These are phyloP conservation scores for Notolepis coatsorum DNA, from an alignment of 2,797 vertebrate species.

Conservation along the genomic window DNA sequence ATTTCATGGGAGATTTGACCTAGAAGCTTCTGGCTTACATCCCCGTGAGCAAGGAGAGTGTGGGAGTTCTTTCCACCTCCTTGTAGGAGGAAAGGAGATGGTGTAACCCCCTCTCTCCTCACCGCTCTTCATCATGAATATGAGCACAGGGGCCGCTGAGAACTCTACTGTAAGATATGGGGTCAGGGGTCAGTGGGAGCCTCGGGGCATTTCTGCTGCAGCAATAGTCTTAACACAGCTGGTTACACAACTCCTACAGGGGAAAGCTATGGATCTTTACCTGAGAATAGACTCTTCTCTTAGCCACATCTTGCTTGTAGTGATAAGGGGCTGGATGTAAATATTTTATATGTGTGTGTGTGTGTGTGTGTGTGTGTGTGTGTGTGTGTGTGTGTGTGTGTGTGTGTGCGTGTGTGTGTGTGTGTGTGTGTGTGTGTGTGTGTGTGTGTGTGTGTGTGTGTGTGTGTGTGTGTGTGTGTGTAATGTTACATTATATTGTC, in stretches of 20 bases:
- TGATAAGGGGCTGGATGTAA: conserved; percentile 52
- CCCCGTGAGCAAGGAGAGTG: conserved; percentile 19
- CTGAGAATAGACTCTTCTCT: conserved; percentile 38
- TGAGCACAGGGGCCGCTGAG: conserved; percentile 47
- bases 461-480: conserved; percentile 33
- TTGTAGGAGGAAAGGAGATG: conserved; percentile 46
- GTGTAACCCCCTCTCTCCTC: conserved; percentile 21
- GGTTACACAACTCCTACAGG: conserved; percentile 34
- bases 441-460: conserved; percentile 7
- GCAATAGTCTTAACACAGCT: conserved; percentile 40
- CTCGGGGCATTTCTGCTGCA: conserved; percentile 41
- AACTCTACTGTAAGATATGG: conserved; percentile 56
- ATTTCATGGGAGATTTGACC: conserved; percentile 25
- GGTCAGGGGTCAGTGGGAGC: conserved; percentile 52
- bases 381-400: background rate
- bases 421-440: background rate
- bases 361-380: conserved; percentile 3
- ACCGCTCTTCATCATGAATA: conserved; percentile 47
- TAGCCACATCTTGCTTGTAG: conserved; percentile 39
- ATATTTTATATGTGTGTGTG: background rate
- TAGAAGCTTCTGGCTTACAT: conserved; percentile 1
- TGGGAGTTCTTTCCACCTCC: conserved; percentile 36
- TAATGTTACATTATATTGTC: too few species aligned
- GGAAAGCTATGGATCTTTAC: conserved; percentile 57
- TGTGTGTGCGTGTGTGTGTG: background rate